These are phyloP conservation scores for Episyrphus balteatus DNA, from an alignment of 1,140 invertebrate species.

Conservation along the genomic window DNA sequence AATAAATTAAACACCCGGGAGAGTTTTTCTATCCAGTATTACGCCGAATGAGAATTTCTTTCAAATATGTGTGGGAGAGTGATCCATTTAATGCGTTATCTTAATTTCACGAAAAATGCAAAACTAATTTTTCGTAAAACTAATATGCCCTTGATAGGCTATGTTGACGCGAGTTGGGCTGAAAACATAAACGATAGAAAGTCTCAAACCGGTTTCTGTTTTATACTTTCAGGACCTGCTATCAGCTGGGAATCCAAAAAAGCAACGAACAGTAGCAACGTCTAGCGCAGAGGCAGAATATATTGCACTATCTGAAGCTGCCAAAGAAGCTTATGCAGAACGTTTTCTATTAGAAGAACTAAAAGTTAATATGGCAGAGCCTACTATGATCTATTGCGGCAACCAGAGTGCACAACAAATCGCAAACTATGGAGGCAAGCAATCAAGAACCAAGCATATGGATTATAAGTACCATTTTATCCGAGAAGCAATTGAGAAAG, in stretches of 20 bases:
- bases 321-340: conserved; percentile 11
- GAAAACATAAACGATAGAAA: conserved; percentile 20
- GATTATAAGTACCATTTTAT: not conserved
- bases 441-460: not conserved
- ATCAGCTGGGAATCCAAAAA: conserved; percentile 15
- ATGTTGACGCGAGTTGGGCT: too few species aligned
- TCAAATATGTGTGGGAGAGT: too few species aligned
- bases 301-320: conserved; percentile 21
- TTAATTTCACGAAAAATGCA: not conserved
- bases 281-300: conserved; percentile 35
- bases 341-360: not conserved
- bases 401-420: not conserved
- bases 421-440: not conserved
- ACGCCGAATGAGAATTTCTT: too few species aligned
- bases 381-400: not conserved
- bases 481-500: not conserved
- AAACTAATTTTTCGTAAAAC: not conserved
- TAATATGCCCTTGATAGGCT: too few species aligned
- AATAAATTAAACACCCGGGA: too few species aligned
- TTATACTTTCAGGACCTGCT: conserved; percentile 23
- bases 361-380: not conserved
- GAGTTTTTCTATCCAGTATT: too few species aligned
- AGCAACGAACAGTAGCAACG: conserved; percentile 30
- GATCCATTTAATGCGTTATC: not conserved
- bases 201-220: conserved; percentile 33